A percentile compares a stretch with the other conserved stretches of the same genome.
Conservation (phyloP, 2,888 invertebrate genomes). For the Nephrotoma guestfalica region DNA sequence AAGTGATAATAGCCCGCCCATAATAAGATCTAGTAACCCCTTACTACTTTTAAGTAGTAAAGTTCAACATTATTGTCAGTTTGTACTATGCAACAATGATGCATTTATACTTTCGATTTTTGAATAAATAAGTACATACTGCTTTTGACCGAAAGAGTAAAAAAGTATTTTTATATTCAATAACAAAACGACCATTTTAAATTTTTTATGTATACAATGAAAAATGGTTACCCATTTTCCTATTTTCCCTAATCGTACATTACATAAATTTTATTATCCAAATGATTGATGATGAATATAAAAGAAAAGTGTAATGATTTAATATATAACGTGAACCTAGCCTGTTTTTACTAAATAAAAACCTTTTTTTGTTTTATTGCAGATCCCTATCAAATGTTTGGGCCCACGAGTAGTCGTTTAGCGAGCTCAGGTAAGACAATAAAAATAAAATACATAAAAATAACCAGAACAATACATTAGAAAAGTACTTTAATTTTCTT, state of each 20-base stretch:
- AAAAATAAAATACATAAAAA: background rate
- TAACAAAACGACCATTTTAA: background rate
- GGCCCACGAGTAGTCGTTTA: constrained; percentile 88
- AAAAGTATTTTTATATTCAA: background rate
- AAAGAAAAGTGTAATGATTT: background rate
- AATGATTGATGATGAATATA: constrained; percentile 2
- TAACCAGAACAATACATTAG: background rate
- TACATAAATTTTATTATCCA: background rate
- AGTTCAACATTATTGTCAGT: too few relatives aligned
- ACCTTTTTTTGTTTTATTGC: constrained; percentile 18
- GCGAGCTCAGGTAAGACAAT: constrained; percentile 75
- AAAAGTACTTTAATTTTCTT: background rate
- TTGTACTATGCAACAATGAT: too few relatives aligned
- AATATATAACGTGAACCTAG: background rate
- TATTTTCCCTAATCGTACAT: background rate
- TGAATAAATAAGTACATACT: too few relatives aligned
- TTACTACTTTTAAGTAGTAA: too few relatives aligned
- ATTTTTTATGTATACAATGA: background rate
- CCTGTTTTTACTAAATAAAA: background rate
- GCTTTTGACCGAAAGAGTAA: too few relatives aligned
- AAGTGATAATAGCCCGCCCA: too few relatives aligned
- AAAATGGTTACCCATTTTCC: background rate
- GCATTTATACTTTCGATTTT: too few relatives aligned
- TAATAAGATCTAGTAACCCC: too few relatives aligned
- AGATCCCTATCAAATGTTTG: constrained; percentile 99